These are phyloP conservation scores for Drosophila burlai DNA, from an alignment of 1,140 invertebrate species.

Conservation along the genomic window DNA sequence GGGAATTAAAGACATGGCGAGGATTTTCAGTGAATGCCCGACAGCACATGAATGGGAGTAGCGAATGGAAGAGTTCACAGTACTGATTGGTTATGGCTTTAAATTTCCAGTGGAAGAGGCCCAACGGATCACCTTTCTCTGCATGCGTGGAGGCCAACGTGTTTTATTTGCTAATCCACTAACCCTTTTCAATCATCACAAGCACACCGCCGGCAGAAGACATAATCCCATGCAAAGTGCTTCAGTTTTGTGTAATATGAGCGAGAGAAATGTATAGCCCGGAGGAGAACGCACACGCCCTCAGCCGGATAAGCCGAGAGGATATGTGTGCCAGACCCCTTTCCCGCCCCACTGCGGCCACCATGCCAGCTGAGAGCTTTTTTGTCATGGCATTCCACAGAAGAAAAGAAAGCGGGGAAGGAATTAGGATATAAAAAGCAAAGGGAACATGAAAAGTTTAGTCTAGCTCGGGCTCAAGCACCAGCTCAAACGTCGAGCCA, in stretches of 20 bases:
- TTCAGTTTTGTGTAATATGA: constrained; percentile 67
- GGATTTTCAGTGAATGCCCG: constrained; percentile 64
- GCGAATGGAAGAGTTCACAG: neutral
- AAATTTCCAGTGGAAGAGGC: constrained; percentile 6
- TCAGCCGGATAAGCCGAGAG: constrained; percentile 61
- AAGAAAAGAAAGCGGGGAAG: constrained; percentile 32
- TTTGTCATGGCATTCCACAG: constrained; percentile 40
- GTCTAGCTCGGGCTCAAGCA: constrained; percentile 42
- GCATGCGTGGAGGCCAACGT: neutral
- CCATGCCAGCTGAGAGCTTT: constrained; percentile 49
- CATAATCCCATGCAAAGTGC: constrained; percentile 71
- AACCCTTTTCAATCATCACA: constrained; percentile 29
- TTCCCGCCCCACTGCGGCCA: constrained; percentile 1
- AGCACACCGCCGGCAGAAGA: constrained; percentile 34
- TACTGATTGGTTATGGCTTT: constrained; percentile 22
- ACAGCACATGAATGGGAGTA: constrained; percentile 58
- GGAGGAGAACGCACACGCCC: constrained; percentile 52
- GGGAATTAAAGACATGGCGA: constrained; percentile 76
- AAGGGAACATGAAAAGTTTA: constrained; percentile 42
- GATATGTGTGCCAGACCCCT: constrained; percentile 51
- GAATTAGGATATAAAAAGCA: constrained; percentile 38
- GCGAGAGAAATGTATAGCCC: constrained; percentile 56
- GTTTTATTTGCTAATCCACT: constrained; percentile 58
- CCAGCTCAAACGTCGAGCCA: constrained; percentile 57
- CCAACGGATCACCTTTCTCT: constrained; percentile 12